phyloP scores from a whole-genome alignment of 2,888 invertebrate genomes.

The Lacanobia oleracea region DNA sequence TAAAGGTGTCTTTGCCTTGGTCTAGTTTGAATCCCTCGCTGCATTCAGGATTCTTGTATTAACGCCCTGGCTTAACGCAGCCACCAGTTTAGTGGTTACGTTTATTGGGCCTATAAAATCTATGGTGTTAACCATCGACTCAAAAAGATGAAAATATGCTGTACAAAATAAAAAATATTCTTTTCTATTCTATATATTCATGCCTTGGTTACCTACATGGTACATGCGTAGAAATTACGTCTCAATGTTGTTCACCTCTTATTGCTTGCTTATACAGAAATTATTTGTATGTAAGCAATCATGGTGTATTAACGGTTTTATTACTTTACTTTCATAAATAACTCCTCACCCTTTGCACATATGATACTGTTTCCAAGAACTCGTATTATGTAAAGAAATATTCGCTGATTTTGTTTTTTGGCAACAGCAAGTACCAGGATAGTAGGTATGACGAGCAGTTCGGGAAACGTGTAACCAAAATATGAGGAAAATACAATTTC shows the following conservation, averaged over 20 bases:
- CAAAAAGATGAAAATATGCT: too few species aligned
- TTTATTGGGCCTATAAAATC: too few species aligned
- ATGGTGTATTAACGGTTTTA: conserved; percentile 19
- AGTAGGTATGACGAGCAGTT: background rate
- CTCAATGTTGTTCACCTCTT: conserved; percentile 13
- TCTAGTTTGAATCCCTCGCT: too few species aligned
- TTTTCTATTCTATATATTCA: too few species aligned
- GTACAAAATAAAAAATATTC: too few species aligned
- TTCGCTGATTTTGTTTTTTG: conserved; percentile 15
- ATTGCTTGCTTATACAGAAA: conserved; percentile 4
- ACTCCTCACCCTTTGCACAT: conserved; percentile 1
- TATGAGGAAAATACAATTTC: background rate
- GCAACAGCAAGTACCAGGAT: background rate
- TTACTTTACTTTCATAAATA: conserved; percentile 7
- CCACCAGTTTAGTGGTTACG: too few species aligned
- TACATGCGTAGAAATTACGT: background rate
- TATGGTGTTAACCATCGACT: too few species aligned
- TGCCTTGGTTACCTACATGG: background rate
- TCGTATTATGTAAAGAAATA: background rate
- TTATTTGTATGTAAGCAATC: conserved; percentile 21
- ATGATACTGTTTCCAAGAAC: conserved; percentile 14
- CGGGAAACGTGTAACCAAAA: background rate
- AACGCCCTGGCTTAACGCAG: too few species aligned
- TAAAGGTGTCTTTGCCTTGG: too few species aligned
- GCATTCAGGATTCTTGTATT: too few species aligned